Evolutionary conservation across 2,888 invertebrate species (phyloP).

Genomic region (Sesia bembeciformis): DNA sequence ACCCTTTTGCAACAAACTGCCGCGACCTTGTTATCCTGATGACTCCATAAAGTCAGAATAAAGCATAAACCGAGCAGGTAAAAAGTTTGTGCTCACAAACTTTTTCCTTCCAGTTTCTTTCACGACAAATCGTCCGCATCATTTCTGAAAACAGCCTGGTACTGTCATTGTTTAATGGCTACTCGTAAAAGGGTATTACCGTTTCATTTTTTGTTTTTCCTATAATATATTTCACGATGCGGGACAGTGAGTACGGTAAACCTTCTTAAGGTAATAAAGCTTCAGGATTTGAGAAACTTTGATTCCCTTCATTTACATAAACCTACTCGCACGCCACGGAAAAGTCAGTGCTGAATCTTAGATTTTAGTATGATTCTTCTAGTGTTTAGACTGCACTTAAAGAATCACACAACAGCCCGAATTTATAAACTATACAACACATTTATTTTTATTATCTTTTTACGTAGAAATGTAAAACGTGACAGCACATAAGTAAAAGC

Average conservation of each 20-base stretch:
- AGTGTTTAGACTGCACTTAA: no score
- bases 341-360: neutral
- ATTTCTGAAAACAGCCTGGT: slow-evolving; percentile 18
- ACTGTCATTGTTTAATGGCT: slow-evolving; percentile 45
- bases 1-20: no score
- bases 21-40: slow-evolving; percentile 6
- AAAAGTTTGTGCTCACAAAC: slow-evolving; percentile 16
- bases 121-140: slow-evolving; percentile 17
- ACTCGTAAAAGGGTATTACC: slow-evolving; percentile 37
- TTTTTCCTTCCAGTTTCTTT: slow-evolving; percentile 11
- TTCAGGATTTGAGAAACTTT: slow-evolving; percentile 3
- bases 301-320: slow-evolving; percentile 1
- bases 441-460: no score
- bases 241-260: slow-evolving; percentile 10
- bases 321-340: neutral
- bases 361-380: no score
- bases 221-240: slow-evolving; percentile 6
- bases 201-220: slow-evolving; percentile 28
- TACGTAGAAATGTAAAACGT: no score
- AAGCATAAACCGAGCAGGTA: slow-evolving; percentile 13
- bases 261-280: slow-evolving; percentile 6
- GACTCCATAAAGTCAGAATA: slow-evolving; percentile 15
- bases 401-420: no score
- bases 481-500: no score
- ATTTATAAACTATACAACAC: no score